Percentiles rank a stretch among this genome's conserved stretches.
phyloP scores from a whole-genome alignment of 2,113 vertebrate species.

The Brienomyrus brachyistius region DNA sequence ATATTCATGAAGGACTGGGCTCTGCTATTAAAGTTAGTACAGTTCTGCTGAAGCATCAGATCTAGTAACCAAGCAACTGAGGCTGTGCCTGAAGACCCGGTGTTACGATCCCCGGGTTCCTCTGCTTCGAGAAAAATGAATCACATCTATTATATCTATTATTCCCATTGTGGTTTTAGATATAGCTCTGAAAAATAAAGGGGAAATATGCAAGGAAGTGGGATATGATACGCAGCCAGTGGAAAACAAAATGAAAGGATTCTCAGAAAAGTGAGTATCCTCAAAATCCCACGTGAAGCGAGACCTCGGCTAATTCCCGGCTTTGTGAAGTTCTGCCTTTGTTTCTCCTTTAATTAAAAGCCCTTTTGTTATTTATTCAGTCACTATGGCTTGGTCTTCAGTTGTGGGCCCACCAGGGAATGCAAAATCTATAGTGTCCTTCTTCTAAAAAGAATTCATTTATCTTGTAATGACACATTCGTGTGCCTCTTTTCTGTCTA shows the following conservation, averaged over 20 bases:
- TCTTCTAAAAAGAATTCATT: background rate
- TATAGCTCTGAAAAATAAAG: constrained; percentile 23
- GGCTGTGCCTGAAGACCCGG: background rate
- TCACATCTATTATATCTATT: background rate
- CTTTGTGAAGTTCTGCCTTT: background rate
- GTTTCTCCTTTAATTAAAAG: background rate
- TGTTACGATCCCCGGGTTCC: too few relatives aligned
- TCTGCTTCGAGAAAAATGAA: background rate
- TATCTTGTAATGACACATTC: background rate
- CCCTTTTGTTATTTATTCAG: background rate
- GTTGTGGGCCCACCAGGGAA: background rate
- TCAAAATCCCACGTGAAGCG: background rate
- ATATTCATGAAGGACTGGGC: constrained; percentile 29
- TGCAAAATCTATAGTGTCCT: background rate
- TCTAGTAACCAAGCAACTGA: constrained; percentile 27
- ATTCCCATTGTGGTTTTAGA: constrained; percentile 10
- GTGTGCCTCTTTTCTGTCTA: background rate
- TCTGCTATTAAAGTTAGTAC: constrained; percentile 27
- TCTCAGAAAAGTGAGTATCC: background rate
- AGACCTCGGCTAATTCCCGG: background rate
- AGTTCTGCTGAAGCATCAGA: background rate
- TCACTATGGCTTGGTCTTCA: background rate
- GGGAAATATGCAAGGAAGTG: constrained; percentile 22
- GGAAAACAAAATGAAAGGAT: background rate
- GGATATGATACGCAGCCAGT: background rate